Evolutionary conservation across 1,140 invertebrate genomes (phyloP).

Genomic region (Ostrea denselamellosa): DNA sequence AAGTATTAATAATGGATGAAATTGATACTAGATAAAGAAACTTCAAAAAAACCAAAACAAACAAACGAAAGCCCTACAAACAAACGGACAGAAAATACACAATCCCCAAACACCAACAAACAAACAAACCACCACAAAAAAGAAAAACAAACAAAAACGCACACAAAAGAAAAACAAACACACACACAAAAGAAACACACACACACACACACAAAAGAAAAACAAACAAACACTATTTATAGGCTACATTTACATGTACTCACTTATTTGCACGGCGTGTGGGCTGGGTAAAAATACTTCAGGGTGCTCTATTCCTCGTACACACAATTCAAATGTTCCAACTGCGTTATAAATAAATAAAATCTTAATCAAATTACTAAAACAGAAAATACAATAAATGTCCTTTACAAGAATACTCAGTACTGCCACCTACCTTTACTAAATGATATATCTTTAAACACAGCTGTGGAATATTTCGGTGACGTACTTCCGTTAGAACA

Average conservation of each 20-base stretch:
- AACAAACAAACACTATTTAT: not conserved
- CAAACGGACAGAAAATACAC: not conserved
- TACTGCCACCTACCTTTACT: not conserved
- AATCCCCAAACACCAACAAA: not conserved
- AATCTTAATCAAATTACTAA: not conserved
- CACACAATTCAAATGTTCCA: not conserved
- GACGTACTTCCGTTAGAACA: not conserved
- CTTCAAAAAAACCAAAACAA: too few relatives aligned
- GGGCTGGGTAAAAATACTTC: not conserved
- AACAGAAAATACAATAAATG: not conserved
- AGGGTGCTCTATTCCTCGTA: not conserved
- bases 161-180: not conserved
- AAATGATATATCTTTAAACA: constrained; percentile 1
- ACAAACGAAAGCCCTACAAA: too few relatives aligned
- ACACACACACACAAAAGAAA: not conserved
- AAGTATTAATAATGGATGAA: not conserved
- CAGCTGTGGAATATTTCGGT: not conserved
- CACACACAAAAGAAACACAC: too few relatives aligned
- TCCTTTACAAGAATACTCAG: not conserved
- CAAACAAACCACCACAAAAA: too few relatives aligned
- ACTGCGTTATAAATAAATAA: not conserved
- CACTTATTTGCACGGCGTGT: not conserved
- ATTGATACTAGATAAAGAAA: not conserved
- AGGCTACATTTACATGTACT: not conserved
- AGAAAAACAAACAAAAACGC: not conserved